phyloP scores from a whole-genome alignment of 2,797 vertebrate species.

The Pangasius krempfi region DNA sequence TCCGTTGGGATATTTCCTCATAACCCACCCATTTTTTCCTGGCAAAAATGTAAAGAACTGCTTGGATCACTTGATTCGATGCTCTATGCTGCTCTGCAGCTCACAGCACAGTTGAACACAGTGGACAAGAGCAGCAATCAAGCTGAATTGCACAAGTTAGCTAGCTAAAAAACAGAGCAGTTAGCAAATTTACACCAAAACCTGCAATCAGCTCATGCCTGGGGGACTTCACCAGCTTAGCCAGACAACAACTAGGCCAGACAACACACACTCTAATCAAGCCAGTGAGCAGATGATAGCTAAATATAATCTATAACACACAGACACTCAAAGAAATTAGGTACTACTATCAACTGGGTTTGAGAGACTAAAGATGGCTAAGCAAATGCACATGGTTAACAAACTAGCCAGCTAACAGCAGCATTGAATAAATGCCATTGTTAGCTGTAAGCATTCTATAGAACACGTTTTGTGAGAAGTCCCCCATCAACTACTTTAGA shows the following conservation, averaged over 20 bases:
- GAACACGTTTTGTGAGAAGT: not conserved
- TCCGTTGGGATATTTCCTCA: slow-evolving; percentile 7
- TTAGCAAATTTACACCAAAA: not conserved
- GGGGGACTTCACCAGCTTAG: not conserved
- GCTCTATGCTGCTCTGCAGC: not conserved
- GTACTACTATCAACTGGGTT: not conserved
- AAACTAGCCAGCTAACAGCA: not conserved
- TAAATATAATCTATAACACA: not conserved
- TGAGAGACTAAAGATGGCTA: not conserved
- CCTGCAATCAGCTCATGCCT: not conserved
- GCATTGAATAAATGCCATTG: not conserved
- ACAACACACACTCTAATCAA: not conserved
- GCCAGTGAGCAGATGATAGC: not conserved
- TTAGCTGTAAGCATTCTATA: not conserved
- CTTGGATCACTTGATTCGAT: not conserved
- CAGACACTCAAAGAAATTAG: not conserved
- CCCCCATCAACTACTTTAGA: not conserved
- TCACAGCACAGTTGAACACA: not conserved
- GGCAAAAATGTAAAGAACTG: not conserved
- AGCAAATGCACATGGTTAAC: not conserved
- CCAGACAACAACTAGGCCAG: not conserved
- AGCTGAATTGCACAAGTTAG: not conserved
- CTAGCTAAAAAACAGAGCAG: not conserved
- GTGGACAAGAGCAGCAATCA: not conserved
- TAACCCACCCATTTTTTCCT: not conserved